Evolutionary conservation across 2,888 invertebrate species (phyloP).

Genomic region (Cephus sareptanus): DNA sequence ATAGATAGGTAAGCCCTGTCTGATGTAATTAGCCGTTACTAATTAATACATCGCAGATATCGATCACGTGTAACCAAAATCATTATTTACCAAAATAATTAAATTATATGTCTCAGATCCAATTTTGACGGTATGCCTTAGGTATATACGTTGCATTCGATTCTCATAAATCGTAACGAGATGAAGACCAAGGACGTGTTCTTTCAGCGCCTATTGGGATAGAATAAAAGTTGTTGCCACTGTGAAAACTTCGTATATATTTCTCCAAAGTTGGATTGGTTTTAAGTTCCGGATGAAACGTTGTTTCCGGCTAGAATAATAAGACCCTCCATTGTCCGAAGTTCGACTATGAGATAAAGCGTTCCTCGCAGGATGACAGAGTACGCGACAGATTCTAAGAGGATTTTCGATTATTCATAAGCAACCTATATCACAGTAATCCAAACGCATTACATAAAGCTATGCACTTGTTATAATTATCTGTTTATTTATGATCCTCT

Average conservation of each 20-base stretch:
- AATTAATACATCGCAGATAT: background rate
- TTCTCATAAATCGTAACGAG: background rate
- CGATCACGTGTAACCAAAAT: background rate
- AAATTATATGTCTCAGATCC: too few relatives aligned
- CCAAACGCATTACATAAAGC: background rate
- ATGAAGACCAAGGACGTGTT: background rate
- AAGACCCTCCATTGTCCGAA: background rate
- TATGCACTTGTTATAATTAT: background rate
- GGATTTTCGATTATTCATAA: background rate
- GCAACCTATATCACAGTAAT: background rate
- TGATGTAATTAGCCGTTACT: constrained; percentile 19
- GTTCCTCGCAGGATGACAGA: background rate
- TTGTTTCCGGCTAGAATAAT: background rate
- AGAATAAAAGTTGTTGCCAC: constrained; percentile 18
- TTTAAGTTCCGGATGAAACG: constrained; percentile 18
- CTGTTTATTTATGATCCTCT: background rate
- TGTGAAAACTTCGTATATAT: constrained; percentile 13
- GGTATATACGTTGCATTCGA: background rate
- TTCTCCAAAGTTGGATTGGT: constrained; percentile 18
- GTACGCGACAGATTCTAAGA: background rate
- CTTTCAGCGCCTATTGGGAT: background rate
- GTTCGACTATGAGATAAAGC: background rate
- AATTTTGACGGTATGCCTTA: background rate
- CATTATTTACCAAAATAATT: too few relatives aligned
- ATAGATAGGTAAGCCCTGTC: background rate